A percentile compares a stretch with the other conserved stretches of the same genome.
These are phyloP conservation scores for Lepidothrix coronata DNA, from an alignment of 2,113 vertebrate genomes.

Conservation along the genomic window DNA sequence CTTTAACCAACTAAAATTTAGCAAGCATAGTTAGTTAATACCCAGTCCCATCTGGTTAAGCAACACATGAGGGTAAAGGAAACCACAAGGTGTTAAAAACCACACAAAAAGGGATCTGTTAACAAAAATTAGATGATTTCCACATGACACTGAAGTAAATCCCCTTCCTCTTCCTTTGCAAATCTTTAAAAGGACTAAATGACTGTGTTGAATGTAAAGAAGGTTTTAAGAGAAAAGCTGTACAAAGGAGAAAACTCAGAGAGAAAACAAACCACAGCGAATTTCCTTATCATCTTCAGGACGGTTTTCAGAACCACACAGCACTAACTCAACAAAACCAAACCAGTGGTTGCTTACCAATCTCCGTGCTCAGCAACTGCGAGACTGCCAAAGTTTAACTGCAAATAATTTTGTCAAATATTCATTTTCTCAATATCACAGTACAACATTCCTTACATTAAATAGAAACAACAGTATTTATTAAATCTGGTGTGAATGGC, in stretches of 20 bases:
- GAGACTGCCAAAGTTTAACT: slow-evolving; percentile 48
- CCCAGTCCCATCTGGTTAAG: neutral
- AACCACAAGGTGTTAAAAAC: neutral
- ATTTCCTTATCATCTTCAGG: neutral
- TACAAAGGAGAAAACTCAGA: slow-evolving; percentile 19
- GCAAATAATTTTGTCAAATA: slow-evolving; percentile 61
- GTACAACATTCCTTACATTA: neutral
- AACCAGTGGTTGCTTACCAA: slow-evolving; percentile 56
- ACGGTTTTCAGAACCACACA: slow-evolving; percentile 39
- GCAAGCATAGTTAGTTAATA: neutral
- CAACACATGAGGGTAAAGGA: neutral
- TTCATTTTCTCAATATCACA: slow-evolving; percentile 30
- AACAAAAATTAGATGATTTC: neutral
- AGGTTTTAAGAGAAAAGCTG: slow-evolving; percentile 33
- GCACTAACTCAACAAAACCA: slow-evolving; percentile 55
- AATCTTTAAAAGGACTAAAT: neutral
- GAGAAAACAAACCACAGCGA: slow-evolving; percentile 31
- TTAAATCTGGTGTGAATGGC: neutral
- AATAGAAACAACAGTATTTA: neutral
- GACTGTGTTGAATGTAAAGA: slow-evolving; percentile 60
- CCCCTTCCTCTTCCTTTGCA: neutral
- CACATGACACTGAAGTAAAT: neutral
- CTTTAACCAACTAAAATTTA: neutral
- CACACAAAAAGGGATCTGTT: neutral
- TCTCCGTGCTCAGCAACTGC: neutral